Conservation (phyloP, 2,888 invertebrate genomes). For the Patella caerulea region DNA sequence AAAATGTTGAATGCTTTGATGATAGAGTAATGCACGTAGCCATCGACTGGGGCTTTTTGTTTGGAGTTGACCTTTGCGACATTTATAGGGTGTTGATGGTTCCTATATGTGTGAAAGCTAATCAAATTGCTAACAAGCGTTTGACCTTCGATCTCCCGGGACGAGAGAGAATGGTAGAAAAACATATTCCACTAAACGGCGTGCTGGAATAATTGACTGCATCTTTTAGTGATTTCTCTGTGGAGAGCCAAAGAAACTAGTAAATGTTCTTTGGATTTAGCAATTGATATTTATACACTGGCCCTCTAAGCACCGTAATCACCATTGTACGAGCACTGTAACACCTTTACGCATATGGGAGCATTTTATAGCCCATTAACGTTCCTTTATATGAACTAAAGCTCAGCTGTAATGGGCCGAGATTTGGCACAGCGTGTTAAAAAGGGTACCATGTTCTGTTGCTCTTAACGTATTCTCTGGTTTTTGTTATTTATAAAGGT, state of each 20-base stretch:
- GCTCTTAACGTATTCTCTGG: no score
- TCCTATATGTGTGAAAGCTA: conserved; percentile 1
- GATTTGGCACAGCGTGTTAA: no score
- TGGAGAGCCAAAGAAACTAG: background rate
- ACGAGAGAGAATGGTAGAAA: conserved; percentile 2
- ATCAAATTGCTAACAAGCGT: conserved; percentile 8
- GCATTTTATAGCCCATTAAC: conserved; percentile 8
- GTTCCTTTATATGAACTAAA: background rate
- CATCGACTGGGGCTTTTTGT: background rate
- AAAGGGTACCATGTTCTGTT: no score
- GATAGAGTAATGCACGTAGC: background rate
- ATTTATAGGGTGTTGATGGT: conserved; percentile 2
- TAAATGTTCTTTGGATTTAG: background rate
- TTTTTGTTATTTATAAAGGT: no score
- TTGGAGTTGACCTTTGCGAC: background rate
- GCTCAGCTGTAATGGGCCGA: no score
- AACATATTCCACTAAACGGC: conserved; percentile 11
- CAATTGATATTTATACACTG: background rate
- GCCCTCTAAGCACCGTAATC: background rate
- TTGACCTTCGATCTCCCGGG: conserved; percentile 7
- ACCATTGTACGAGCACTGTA: background rate
- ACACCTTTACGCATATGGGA: background rate
- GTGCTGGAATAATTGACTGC: conserved; percentile 7
- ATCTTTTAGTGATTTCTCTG: conserved; percentile 5
- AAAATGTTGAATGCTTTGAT: conserved; percentile 7